A percentile compares a stretch with the other conserved stretches of the same genome.
phyloP scores from a whole-genome alignment of 2,888 invertebrate species.

The Cosmia pyralina region DNA sequence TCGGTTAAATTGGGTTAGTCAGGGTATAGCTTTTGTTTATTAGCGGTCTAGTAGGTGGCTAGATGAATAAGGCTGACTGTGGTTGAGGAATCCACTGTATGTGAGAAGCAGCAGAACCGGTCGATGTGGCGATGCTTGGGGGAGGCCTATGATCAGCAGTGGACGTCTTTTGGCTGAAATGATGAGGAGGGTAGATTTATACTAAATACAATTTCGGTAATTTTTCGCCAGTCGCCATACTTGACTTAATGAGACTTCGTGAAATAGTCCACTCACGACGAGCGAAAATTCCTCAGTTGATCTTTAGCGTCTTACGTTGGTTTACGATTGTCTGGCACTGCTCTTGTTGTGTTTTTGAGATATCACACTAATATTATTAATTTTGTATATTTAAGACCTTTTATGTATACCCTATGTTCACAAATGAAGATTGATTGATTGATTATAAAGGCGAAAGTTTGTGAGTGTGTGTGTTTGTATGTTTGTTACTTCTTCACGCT shows the following conservation, averaged over 20 bases:
- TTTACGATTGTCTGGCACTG: background rate
- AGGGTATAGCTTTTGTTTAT: background rate
- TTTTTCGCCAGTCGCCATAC: background rate
- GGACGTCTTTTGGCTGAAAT: background rate
- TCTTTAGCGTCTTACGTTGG: background rate
- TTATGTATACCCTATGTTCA: too few relatives aligned
- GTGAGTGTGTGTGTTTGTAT: too few relatives aligned
- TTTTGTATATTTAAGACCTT: too few relatives aligned
- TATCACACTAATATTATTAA: too few relatives aligned
- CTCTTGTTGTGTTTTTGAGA: background rate
- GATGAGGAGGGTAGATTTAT: background rate
- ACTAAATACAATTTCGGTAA: background rate
- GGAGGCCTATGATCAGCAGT: background rate
- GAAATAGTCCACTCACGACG: background rate
- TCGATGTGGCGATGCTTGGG: background rate
- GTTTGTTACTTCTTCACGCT: too few relatives aligned
- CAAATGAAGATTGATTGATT: too few relatives aligned
- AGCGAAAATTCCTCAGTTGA: background rate
- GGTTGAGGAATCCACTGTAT: background rate
- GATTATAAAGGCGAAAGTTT: too few relatives aligned
- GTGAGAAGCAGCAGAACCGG: background rate
- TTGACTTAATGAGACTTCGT: background rate
- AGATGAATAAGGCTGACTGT: background rate
- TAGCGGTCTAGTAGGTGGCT: background rate
- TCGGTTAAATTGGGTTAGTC: background rate